Conservation (phyloP, 1,140 invertebrate genomes). For the Bombus difficillimus region DNA sequence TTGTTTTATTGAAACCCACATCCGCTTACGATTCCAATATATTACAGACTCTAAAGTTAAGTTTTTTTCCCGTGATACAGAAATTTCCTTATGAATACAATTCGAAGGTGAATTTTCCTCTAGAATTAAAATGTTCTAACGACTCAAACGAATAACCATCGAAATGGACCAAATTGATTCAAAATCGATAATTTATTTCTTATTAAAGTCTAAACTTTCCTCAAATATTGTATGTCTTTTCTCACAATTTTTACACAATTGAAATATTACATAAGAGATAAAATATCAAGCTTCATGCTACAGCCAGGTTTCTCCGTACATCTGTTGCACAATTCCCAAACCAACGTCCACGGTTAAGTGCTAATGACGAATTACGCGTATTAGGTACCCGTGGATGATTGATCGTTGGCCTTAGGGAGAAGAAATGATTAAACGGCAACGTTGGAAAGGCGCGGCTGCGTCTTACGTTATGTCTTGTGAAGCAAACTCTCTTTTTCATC, state of each 20-base stretch:
- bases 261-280: no score
- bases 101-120: no score
- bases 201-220: no score
- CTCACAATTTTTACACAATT: no score
- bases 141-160: no score
- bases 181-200: no score
- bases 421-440: constrained; percentile 49
- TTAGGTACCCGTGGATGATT: constrained; percentile 33
- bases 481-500: neutral
- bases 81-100: no score
- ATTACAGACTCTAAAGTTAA: neutral
- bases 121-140: no score
- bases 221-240: no score
- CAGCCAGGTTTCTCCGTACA: neutral
- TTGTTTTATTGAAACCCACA: neutral
- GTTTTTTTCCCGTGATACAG: neutral
- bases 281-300: neutral
- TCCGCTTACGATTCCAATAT: neutral
- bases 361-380: constrained; percentile 46
- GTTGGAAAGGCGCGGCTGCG: constrained; percentile 29
- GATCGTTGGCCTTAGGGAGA: constrained; percentile 19
- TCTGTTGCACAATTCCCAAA: constrained; percentile 17
- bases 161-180: no score
- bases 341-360: neutral
- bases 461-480: constrained; percentile 24